A percentile compares a stretch with the other conserved stretches of the same genome.
Evolutionary conservation across 2,113 vertebrate species (phyloP).

Genomic region (Myrmecophaga tridactyla): DNA sequence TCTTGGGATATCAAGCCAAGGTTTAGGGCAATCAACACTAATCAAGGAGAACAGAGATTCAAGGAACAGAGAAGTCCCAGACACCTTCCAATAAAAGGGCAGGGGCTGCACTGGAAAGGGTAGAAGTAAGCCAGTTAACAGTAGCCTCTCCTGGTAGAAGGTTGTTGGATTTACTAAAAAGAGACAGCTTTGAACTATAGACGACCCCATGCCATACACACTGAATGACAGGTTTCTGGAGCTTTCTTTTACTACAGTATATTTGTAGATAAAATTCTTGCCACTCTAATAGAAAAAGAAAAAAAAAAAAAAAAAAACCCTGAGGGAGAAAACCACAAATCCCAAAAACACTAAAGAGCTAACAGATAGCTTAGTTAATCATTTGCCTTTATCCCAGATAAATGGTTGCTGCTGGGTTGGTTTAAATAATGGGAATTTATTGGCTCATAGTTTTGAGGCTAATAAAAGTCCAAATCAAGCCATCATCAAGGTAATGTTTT

Average conservation of each 20-base stretch:
- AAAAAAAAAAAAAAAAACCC: no score
- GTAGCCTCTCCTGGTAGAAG: neutral
- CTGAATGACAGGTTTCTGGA: neutral
- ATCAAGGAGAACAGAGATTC: neutral
- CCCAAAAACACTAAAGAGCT: neutral
- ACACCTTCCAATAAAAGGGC: neutral
- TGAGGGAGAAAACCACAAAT: neutral
- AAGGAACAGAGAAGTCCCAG: neutral
- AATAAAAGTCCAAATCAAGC: no score
- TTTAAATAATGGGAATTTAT: no score
- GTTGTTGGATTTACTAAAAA: neutral
- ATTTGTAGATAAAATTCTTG: neutral
- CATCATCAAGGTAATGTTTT: no score
- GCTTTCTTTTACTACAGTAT: neutral
- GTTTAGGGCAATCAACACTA: neutral
- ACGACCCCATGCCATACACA: no score
- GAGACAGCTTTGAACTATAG: neutral
- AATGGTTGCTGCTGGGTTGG: neutral
- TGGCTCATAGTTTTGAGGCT: no score
- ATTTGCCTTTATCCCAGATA: neutral
- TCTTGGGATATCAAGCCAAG: neutral
- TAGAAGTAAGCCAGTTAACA: neutral
- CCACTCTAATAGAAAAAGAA: neutral
- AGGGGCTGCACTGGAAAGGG: no score
- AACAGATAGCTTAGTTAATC: neutral